Evolutionary conservation across 1,140 invertebrate genomes (phyloP).

Genomic region (Mamestra configurata): DNA sequence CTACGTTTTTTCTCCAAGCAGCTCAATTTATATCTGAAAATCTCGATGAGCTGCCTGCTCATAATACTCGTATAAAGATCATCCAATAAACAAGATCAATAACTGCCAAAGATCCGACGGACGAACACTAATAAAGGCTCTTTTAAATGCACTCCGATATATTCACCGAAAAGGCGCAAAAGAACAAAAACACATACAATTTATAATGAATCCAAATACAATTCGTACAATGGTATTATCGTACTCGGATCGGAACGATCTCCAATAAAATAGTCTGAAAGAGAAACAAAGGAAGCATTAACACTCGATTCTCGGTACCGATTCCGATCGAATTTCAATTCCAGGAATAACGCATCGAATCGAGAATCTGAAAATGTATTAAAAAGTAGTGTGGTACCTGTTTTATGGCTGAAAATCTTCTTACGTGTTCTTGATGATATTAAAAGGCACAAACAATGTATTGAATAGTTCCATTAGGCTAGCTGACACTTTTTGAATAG

Average conservation of each 20-base stretch:
- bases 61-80: too few relatives aligned
- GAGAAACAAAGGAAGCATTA: constrained; percentile 37
- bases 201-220: not conserved
- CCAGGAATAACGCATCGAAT: constrained; percentile 14
- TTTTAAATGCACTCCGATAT: not conserved
- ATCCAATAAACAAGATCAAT: too few relatives aligned
- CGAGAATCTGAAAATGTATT: not conserved
- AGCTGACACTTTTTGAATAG: too few relatives aligned
- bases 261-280: constrained; percentile 21
- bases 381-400: not conserved
- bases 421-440: too few relatives aligned
- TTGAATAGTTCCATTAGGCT: too few relatives aligned
- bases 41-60: too few relatives aligned
- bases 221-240: constrained; percentile 6
- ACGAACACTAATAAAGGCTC: not conserved
- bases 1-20: too few relatives aligned
- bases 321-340: constrained; percentile 33
- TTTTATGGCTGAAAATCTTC: too few relatives aligned
- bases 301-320: constrained; percentile 23
- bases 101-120: too few relatives aligned
- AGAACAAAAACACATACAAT: not conserved
- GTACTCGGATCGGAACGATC: not conserved
- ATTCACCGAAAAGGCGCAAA: not conserved
- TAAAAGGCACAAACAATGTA: too few relatives aligned
- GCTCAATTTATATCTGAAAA: too few relatives aligned